Evolutionary conservation across 92 coral and sea anemone species (phyloP), one percentile per base, ranked within the genome.

Genomic region (Parazoanthus swiftii): DNA sequence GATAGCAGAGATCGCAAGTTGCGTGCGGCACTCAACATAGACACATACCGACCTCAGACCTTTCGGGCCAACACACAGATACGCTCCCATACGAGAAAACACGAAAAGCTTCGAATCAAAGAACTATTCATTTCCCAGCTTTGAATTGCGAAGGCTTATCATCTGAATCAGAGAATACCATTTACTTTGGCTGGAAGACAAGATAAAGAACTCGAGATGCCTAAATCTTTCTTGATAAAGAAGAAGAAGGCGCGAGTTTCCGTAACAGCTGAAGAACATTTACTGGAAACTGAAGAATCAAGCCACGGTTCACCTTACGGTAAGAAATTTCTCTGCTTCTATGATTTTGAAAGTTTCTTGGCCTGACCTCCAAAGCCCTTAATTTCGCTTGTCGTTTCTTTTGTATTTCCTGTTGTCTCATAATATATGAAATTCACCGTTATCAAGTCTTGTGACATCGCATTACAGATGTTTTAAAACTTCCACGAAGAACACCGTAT

Each of bases 191-290:
- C 70, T 80, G 66, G 16, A 51, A 39, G 87, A 84, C 78, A 84
- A 84, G 87, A 84, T 81, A 72, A 86, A 74, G 88, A 78, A 59
- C 76, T 92, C 89, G 79, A 95, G 80, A 95, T 95, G 98, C 98
- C 98, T 70, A 95, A 93, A 88, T 95, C 98, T 43, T 95, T 95
- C 54, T 90, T 95, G 73, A 94, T 95, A 82, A 95, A 95, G 92
- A 91, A 93, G 90, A 92, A 93, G 93, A 95, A 95, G 29, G 88
- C 93, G 8, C 78, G 92, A 46, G 75, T 73, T 67, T 73, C 89
- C 37, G 74, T 78, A 36, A 42, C 76, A 79, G 79, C 85, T 26
- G 77, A 48, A 9, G 92, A 87, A 44, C 84, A 81, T 20, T 46
- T 33, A 6, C 43, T 44, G 18, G 87, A 70, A 72, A 84, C 38